Evolutionary conservation across 2,797 vertebrate genomes (phyloP), one percentile per base, ranked within the genome.

Genomic region (Falco biarmicus): DNA sequence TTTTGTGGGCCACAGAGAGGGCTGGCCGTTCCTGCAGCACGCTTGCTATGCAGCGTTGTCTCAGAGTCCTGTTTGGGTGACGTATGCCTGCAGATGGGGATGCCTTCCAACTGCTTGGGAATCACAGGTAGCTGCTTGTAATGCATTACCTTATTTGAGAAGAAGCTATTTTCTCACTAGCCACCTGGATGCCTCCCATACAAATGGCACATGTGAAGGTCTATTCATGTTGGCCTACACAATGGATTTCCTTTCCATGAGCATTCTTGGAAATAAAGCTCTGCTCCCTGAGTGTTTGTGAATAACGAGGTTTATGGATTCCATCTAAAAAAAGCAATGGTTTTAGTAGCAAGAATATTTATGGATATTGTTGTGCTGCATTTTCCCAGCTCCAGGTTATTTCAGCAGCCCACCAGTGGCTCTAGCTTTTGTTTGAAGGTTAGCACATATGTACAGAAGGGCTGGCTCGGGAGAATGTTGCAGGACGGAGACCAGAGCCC

Each of bases 211-310:
- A 79, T 77, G 70, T 43, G 3, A 94, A 24, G 47, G 59, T 85
- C 93, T 95, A 93, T 96, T 96, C 95, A 91, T 79, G 76, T 91
- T 96, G 89, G 39, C 73, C 82, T 73, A 92, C 69, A 94, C 93
- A 97, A 94, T 96, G 90, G 92, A 89, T 84, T 96, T 97, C 96
- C 93, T 91, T 63, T 96, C 79, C 41, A 26, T 43, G 65, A 84
- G 59, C 93, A 93, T 96, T 97, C 96, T 97, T 96, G 92, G 96
- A 97, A 96, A 63, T 95, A 91, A 91, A 92, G 87, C 65, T 74
- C 59, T 92, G 87, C 75, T 92, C 79, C 56, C 79, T 78, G 61
- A 89, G 45, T 57, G 47, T 81, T 84, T 95, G 73, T 93, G 92
- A 94, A 92, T 92, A 95, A 63, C 37, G 63, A 86, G n/a, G 84